Percentiles rank a stretch among this genome's conserved stretches.
phyloP scores from a whole-genome alignment of 2,113 vertebrate species.

The Notothenia coriiceps region DNA sequence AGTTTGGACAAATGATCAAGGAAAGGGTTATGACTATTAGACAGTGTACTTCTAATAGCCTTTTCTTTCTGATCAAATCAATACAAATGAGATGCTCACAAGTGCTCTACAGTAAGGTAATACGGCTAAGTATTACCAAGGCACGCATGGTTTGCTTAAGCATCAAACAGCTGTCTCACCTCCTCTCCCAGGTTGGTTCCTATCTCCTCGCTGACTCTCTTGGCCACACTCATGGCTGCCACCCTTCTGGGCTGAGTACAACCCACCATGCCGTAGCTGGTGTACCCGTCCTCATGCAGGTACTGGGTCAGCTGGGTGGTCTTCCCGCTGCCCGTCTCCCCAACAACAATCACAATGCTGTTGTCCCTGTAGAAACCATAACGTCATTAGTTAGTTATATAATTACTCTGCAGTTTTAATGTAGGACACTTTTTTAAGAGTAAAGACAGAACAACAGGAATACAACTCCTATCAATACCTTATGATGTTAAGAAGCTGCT shows the following conservation, averaged over 20 bases:
- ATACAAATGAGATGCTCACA: neutral
- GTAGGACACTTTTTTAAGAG: neutral
- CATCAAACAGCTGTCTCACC: constrained; percentile 82
- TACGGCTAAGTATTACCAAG: neutral
- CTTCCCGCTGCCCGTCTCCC: constrained; percentile 98
- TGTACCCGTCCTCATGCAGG: constrained; percentile 97
- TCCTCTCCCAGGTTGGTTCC: constrained; percentile 93
- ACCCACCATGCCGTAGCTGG: constrained; percentile 97
- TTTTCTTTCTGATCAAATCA: neutral
- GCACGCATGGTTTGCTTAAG: neutral
- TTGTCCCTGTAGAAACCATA: constrained; percentile 88
- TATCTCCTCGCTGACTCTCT: constrained; percentile 98
- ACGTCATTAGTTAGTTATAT: neutral
- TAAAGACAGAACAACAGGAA: no score
- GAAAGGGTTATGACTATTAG: neutral
- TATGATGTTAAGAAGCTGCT: constrained; percentile 96
- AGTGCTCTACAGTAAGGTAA: neutral
- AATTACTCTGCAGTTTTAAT: neutral
- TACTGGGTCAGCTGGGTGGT: constrained; percentile 99
- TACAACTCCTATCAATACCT: constrained; percentile 80
- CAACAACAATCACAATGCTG: constrained; percentile 98
- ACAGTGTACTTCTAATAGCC: neutral
- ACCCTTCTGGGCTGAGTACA: constrained; percentile 97
- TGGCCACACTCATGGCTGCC: constrained; percentile 98
- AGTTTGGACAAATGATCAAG: neutral